These are phyloP conservation scores for Clavelina lepadiformis DNA, from an alignment of 23 tunicate genomes.

Conservation along the genomic window DNA sequence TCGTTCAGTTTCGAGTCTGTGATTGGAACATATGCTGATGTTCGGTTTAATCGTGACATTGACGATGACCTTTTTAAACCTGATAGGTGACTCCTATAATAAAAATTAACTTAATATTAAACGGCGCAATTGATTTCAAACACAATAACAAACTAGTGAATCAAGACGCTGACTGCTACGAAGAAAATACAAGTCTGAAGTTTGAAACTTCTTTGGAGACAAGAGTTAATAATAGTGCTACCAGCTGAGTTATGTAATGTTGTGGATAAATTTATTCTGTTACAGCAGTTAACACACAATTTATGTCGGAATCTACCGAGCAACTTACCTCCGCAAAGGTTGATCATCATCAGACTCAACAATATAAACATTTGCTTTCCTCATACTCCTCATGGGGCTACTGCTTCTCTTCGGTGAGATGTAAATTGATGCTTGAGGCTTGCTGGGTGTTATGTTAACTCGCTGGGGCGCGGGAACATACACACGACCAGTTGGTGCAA, in stretches of 20 bases:
- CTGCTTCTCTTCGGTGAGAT: conserved; percentile 17
- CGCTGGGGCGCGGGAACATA: conserved; percentile 23
- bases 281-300: no score
- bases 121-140: no score
- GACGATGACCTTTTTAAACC: conserved; percentile 46
- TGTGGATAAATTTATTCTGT: no score
- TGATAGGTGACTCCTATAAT: conserved; percentile 45
- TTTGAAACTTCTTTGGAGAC: no score
- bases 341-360: conserved; percentile 45
- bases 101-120: neutral
- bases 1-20: conserved; percentile 46
- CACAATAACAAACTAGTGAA: no score
- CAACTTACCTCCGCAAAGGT: conserved; percentile 41
- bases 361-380: conserved; percentile 38
- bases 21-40: conserved; percentile 15
- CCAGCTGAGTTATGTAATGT: no score
- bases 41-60: conserved; percentile 22
- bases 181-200: no score
- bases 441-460: conserved; percentile 28
- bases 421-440: conserved; percentile 33
- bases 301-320: no score
- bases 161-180: no score
- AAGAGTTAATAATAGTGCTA: no score
- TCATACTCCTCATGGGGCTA: conserved; percentile 3
- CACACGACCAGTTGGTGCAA: conserved; percentile 28